A percentile compares a stretch with the other conserved stretches of the same genome.
Conservation (phyloP, 2,797 vertebrate genomes). For the Pogonophryne albipinna region DNA sequence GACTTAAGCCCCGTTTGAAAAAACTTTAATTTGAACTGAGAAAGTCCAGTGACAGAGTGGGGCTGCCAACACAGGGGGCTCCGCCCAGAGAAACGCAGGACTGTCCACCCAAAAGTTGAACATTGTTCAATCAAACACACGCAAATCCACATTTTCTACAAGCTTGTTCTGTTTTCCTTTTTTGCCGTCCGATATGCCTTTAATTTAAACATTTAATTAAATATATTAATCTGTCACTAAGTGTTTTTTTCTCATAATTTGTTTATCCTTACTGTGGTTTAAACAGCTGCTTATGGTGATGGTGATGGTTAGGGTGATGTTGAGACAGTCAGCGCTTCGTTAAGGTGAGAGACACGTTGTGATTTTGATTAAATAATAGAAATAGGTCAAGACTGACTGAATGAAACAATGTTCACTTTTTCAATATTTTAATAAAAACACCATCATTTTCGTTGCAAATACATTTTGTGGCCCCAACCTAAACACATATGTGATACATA, state of each 20-base stretch:
- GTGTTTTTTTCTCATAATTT: too few relatives aligned
- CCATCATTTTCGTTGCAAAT: background rate
- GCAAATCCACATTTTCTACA: background rate
- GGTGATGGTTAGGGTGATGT: too few relatives aligned
- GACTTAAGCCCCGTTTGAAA: background rate
- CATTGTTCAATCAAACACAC: background rate
- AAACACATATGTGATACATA: background rate
- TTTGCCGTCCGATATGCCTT: background rate
- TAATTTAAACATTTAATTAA: too few relatives aligned
- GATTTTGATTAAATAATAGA: conserved; percentile 8
- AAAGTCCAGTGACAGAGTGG: background rate
- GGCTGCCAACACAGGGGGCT: background rate
- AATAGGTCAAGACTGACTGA: background rate
- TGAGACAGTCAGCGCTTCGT: too few relatives aligned
- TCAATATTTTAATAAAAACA: conserved; percentile 12
- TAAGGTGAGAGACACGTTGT: background rate
- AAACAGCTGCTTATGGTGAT: too few relatives aligned
- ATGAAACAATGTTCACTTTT: background rate
- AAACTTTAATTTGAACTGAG: background rate
- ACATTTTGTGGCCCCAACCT: background rate
- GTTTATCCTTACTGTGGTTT: too few relatives aligned
- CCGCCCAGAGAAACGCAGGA: background rate
- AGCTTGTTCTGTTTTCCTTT: background rate
- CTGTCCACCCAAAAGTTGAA: background rate
- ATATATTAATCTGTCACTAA: too few relatives aligned